Percentiles rank a stretch among this genome's conserved stretches.
phyloP scores from a whole-genome alignment of 1,140 invertebrate species.

The Zophobas morio region DNA sequence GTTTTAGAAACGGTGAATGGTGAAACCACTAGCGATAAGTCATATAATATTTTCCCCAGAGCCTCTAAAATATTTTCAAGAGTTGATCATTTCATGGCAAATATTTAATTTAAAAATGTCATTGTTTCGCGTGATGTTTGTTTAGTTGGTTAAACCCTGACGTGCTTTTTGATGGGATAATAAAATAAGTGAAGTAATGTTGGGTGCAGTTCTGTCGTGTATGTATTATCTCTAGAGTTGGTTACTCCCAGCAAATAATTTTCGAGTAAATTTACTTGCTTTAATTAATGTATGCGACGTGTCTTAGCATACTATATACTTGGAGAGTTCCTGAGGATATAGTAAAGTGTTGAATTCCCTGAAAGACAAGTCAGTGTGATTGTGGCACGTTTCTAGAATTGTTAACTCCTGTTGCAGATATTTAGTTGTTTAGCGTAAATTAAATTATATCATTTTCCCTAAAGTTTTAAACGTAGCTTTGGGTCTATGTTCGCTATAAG shows the following conservation, averaged over 20 bases:
- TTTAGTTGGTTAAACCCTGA: slow-evolving; percentile 5
- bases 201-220: background rate
- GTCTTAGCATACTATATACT: slow-evolving; percentile 25
- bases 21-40: background rate
- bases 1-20: too few relatives aligned
- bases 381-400: slow-evolving; percentile 15
- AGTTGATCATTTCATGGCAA: background rate
- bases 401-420: background rate
- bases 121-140: slow-evolving; percentile 14
- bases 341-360: background rate
- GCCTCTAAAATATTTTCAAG: background rate
- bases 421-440: background rate
- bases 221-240: background rate
- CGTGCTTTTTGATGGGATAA: slow-evolving; percentile 15
- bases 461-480: background rate
- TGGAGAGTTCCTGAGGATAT: slow-evolving; percentile 16
- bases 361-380: slow-evolving; percentile 23
- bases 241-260: slow-evolving; percentile 14
- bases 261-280: slow-evolving; percentile 31
- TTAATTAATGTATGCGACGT: slow-evolving; percentile 42
- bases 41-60: background rate
- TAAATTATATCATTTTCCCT: background rate
- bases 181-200: slow-evolving; percentile 6
- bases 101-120: slow-evolving; percentile 11
- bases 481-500: too few relatives aligned